Conservation (phyloP, 2,888 invertebrate species). For the Neoitamus cyanurus region DNA sequence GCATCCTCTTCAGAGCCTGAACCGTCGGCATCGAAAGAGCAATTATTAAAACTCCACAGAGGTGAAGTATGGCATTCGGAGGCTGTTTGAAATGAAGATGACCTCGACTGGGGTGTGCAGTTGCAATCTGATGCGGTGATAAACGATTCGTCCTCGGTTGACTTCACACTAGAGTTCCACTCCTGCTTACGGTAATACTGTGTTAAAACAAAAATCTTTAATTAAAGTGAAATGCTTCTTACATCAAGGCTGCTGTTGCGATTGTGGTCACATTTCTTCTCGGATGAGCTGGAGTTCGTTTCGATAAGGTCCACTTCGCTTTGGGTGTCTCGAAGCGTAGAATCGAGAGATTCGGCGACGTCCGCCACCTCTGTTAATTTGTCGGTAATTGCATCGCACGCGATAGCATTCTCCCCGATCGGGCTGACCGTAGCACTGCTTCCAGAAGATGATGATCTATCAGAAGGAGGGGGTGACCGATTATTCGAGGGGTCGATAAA, state of each 20-base stretch:
- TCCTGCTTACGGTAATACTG: slow-evolving; percentile 58
- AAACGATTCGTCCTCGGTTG: slow-evolving; percentile 73
- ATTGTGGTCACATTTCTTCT: slow-evolving; percentile 59
- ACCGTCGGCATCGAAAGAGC: slow-evolving; percentile 62
- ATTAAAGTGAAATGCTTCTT: slow-evolving; percentile 37
- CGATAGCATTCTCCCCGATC: slow-evolving; percentile 70
- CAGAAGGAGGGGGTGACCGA: background rate
- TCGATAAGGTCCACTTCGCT: slow-evolving; percentile 56
- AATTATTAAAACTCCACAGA: slow-evolving; percentile 70
- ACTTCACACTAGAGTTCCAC: slow-evolving; percentile 64
- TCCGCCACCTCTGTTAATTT: slow-evolving; percentile 74
- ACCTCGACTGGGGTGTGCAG: slow-evolving; percentile 72
- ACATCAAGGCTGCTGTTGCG: slow-evolving; percentile 54
- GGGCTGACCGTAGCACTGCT: slow-evolving; percentile 57
- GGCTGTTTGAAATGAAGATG: slow-evolving; percentile 76
- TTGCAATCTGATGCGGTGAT: slow-evolving; percentile 77
- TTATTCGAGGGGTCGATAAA: slow-evolving; percentile 44
- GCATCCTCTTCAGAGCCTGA: slow-evolving; percentile 48
- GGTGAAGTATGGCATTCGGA: slow-evolving; percentile 74
- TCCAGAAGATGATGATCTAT: slow-evolving; percentile 20
- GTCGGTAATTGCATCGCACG: slow-evolving; percentile 75
- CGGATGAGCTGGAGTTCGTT: slow-evolving; percentile 55
- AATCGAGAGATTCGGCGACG: slow-evolving; percentile 75
- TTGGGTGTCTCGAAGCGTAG: slow-evolving; percentile 69
- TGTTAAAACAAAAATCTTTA: background rate